phyloP scores from a whole-genome alignment of 30 jellyfish, hydroid and myxozoan genomes.

The Haliclystus octoradiatus region DNA sequence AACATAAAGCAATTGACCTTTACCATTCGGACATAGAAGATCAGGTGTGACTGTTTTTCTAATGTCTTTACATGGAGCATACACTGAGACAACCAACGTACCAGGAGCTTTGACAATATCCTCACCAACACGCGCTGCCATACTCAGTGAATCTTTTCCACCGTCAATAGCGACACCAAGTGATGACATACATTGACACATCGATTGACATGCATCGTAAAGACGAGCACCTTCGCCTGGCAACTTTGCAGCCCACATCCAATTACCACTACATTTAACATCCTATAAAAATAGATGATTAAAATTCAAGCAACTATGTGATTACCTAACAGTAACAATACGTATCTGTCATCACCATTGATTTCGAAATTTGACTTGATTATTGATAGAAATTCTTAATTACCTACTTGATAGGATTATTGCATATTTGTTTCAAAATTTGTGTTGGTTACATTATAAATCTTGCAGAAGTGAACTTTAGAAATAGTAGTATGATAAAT shows the following conservation, averaged over 20 bases:
- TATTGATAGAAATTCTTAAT: too few relatives aligned
- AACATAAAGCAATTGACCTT: constrained; percentile 29
- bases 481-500: too few relatives aligned
- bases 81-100: constrained; percentile 59
- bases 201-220: constrained; percentile 66
- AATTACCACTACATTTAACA: constrained; percentile 81
- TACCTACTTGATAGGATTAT: too few relatives aligned
- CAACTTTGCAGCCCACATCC: constrained; percentile 95
- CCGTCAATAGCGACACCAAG: constrained; percentile 82
- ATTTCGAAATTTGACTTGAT: too few relatives aligned
- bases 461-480: too few relatives aligned
- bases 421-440: too few relatives aligned
- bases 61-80: constrained; percentile 76
- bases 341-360: too few relatives aligned
- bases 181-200: constrained; percentile 37
- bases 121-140: constrained; percentile 77
- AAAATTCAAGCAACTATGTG: too few relatives aligned
- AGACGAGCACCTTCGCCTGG: constrained; percentile 76
- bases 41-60: constrained; percentile 79
- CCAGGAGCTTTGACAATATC: constrained; percentile 84
- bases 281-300: constrained; percentile 16
- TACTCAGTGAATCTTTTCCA: constrained; percentile 82
- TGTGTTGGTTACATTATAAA: too few relatives aligned
- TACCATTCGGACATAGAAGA: constrained; percentile 20
- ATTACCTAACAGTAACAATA: too few relatives aligned